Percentiles rank a stretch among this genome's conserved stretches.
Conservation (phyloP, 2,888 invertebrate species). For the Anoplius nigerrimus region DNA sequence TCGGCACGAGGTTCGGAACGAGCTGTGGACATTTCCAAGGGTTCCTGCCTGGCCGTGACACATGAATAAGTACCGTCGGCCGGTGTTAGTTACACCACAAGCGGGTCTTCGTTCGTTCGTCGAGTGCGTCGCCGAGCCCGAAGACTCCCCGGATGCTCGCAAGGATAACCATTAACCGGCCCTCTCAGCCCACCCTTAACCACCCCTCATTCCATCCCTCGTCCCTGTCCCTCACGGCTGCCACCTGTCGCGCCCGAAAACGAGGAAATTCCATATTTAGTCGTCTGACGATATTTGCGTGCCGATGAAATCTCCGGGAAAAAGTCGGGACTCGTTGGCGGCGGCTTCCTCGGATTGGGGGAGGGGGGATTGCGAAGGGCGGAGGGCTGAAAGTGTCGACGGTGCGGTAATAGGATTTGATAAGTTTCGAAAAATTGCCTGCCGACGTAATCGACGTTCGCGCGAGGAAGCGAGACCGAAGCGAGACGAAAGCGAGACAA, state of each 20-base stretch:
- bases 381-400: too few relatives aligned
- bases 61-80: constrained; percentile 39
- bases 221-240: background rate
- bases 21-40: constrained; percentile 27
- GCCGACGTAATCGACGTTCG: too few relatives aligned
- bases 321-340: too few relatives aligned
- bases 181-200: too few relatives aligned
- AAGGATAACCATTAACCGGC: constrained; percentile 17
- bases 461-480: too few relatives aligned
- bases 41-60: constrained; percentile 33
- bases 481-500: too few relatives aligned
- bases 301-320: too few relatives aligned
- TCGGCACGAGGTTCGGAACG: constrained; percentile 9
- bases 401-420: too few relatives aligned
- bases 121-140: constrained; percentile 15
- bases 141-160: constrained; percentile 17
- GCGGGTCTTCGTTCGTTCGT: constrained; percentile 15
- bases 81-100: constrained; percentile 15
- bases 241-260: background rate
- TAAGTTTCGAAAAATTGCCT: too few relatives aligned
- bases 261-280: background rate
- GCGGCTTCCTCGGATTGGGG: too few relatives aligned
- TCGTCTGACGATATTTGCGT: background rate
- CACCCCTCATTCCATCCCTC: background rate
- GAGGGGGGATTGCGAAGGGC: too few relatives aligned